phyloP scores from a whole-genome alignment of 2,888 invertebrate species.

The Drosophila austrosaltans region DNA sequence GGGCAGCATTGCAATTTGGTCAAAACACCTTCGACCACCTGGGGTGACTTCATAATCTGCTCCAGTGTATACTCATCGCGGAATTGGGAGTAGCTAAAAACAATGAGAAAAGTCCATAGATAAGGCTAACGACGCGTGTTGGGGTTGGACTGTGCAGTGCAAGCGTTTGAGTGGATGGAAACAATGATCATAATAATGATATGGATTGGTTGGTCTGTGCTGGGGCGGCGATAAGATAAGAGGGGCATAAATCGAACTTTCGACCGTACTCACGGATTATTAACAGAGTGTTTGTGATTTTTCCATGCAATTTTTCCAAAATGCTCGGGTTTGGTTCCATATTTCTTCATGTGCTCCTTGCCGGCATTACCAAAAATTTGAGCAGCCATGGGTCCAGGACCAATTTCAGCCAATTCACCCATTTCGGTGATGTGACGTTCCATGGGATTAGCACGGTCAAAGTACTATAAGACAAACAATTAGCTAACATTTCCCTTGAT shows the following conservation, averaged over 20 bases:
- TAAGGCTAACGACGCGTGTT: conserved; percentile 12
- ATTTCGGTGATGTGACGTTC: conserved; percentile 94
- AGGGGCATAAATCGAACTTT: conserved; percentile 48
- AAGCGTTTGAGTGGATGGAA: conserved; percentile 12
- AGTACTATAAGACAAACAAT: conserved; percentile 84
- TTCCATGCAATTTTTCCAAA: conserved; percentile 98
- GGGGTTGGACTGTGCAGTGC: conserved; percentile 18
- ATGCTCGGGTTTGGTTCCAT: conserved; percentile 95
- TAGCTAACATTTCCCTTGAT: conserved; percentile 86
- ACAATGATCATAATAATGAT: conserved; percentile 25
- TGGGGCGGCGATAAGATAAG: conserved; percentile 22
- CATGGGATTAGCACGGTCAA: conserved; percentile 94
- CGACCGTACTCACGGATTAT: conserved; percentile 89
- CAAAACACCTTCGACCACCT: conserved; percentile 94
- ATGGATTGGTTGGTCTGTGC: conserved; percentile 22
- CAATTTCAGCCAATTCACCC: conserved; percentile 92
- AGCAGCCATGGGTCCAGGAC: conserved; percentile 93
- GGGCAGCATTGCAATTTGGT: conserved; percentile 99
- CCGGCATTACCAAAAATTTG: conserved; percentile 99
- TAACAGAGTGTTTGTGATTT: conserved; percentile 98
- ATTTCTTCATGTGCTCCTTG: conserved; percentile 91
- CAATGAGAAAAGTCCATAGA: conserved; percentile 17
- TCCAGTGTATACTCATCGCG: conserved; percentile 95
- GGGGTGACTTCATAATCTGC: conserved; percentile 94
- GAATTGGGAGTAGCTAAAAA: conserved; percentile 93